phyloP scores from a whole-genome alignment of 2,113 vertebrate genomes.

The Aldabrachelys gigantea region DNA sequence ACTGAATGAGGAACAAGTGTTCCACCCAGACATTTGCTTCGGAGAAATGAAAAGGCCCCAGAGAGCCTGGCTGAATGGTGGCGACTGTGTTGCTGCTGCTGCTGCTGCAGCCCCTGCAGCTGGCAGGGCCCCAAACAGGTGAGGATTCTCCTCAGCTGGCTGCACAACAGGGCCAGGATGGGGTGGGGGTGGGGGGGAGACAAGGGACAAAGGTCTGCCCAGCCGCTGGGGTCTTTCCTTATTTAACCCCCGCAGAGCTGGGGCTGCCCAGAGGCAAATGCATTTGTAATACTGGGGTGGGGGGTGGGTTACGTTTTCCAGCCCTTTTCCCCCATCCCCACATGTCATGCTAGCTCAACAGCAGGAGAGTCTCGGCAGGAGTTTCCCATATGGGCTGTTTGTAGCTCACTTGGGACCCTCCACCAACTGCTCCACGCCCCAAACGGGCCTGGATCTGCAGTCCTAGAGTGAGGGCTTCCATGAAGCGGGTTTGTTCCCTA shows the following conservation, averaged over 20 bases:
- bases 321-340: too few relatives aligned
- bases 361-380: background rate
- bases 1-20: background rate
- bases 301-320: background rate
- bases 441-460: background rate
- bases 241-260: background rate
- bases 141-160: background rate
- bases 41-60: background rate
- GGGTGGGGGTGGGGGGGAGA: background rate
- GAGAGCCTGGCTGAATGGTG: slow-evolving; percentile 2
- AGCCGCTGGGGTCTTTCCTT: background rate
- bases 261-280: background rate
- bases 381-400: background rate
- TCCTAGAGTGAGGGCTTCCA: background rate
- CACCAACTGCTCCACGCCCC: background rate
- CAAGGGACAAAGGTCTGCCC: background rate
- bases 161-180: background rate
- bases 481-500: background rate
- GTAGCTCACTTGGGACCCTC: background rate
- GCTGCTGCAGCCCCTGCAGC: slow-evolving; percentile 1
- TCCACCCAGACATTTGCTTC: background rate
- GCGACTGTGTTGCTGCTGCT: background rate
- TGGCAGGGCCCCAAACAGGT: background rate
- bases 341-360: background rate
- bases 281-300: background rate